A percentile compares a stretch with the other conserved stretches of the same genome.
Conservation (phyloP, 2,797 vertebrate genomes). For the Loriculus beryllinus region DNA sequence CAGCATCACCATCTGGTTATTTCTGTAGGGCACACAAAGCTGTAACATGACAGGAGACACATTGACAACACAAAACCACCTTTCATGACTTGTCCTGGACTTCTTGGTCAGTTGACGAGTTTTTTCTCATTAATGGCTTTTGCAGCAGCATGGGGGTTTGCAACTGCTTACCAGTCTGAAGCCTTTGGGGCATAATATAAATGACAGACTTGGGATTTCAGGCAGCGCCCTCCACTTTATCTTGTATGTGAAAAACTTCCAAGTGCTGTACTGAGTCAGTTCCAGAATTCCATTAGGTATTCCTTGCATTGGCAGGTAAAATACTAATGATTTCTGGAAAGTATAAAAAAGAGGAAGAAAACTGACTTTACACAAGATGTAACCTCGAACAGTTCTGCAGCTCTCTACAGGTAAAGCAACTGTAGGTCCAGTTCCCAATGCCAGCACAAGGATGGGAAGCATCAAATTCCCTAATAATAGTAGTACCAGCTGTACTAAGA, state of each 20-base stretch:
- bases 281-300: background rate
- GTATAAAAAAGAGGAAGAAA: background rate
- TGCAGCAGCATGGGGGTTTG: background rate
- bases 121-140: background rate
- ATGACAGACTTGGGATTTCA: background rate
- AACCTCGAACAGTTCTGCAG: background rate
- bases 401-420: background rate
- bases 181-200: background rate
- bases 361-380: background rate
- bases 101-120: background rate
- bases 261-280: background rate
- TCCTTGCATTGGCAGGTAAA: background rate
- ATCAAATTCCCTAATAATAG: background rate
- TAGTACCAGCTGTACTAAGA: background rate
- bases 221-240: background rate
- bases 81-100: background rate
- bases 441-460: background rate
- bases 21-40: background rate
- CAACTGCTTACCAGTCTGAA: background rate
- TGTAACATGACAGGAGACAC: background rate
- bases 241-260: background rate
- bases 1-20: background rate
- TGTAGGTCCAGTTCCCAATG: background rate
- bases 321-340: background rate
- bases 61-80: background rate